Percentiles rank a stretch among this genome's conserved stretches.
Conservation (phyloP, 2,888 invertebrate genomes). For the Zygaena filipendulae region DNA sequence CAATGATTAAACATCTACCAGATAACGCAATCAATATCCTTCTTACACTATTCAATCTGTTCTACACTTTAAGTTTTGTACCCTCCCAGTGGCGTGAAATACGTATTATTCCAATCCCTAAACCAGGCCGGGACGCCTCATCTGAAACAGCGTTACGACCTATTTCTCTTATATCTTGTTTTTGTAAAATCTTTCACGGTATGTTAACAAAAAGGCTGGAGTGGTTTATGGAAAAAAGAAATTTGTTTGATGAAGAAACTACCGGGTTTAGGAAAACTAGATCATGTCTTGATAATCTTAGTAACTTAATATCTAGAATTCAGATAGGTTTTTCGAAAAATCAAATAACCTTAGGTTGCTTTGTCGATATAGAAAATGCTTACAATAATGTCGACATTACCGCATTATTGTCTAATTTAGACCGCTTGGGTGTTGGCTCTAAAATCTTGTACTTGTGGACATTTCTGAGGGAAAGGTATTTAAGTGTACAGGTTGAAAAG, state of each 20-base stretch:
- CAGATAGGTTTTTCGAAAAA: conserved; percentile 9
- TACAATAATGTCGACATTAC: conserved; percentile 12
- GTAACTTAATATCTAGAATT: conserved; percentile 6
- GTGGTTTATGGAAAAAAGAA: conserved; percentile 10
- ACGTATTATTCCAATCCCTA: conserved; percentile 8
- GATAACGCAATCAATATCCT: neutral
- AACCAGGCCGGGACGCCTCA: neutral
- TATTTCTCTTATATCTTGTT: conserved; percentile 5
- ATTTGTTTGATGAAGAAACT: conserved; percentile 8
- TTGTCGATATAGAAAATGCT: no score
- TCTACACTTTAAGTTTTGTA: no score
- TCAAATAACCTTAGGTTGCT: conserved; percentile 8
- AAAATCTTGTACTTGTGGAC: no score
- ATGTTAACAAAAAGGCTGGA: conserved; percentile 11
- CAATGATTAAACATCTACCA: conserved; percentile 4
- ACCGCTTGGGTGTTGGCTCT: no score
- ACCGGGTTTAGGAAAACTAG: conserved; percentile 11
- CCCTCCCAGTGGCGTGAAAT: no score
- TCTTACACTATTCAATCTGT: no score
- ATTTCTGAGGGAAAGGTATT: no score
- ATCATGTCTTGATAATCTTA: conserved; percentile 11
- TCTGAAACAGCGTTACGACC: conserved; percentile 2
- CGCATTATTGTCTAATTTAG: no score
- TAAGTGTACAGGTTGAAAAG: no score
- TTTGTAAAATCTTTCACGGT: conserved; percentile 9